Base-by-base conservation (phyloP, 2,797 vertebrate genomes). In the Enteromius anoplus region DNA sequence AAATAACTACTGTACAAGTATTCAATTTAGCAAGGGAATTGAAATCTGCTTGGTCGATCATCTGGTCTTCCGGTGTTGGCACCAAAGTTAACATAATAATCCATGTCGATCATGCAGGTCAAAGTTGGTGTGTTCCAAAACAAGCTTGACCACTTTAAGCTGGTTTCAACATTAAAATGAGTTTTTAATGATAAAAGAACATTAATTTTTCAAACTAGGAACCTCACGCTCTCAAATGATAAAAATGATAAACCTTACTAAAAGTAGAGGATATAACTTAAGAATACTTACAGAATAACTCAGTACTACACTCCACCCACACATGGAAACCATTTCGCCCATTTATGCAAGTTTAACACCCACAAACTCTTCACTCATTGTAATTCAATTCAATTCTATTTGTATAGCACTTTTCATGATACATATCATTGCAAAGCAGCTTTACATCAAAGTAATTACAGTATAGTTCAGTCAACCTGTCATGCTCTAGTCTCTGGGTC, bases 301-400 rank as follows among this genome's bases (percentile, higher is more conserved):
- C 81, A 85, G 78, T 45, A 70, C 81, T 81, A 84, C 19, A 68
- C 78, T 85, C 78, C 83, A 79, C 78, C 84, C 81, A 85, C 75
- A 32, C 78, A 55, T 62, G 78, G 68, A 80, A 75, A 60, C 68
- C 40, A 55, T 85, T 86, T 85, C 55, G 65, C 80, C 64, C 80
- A 76, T 85, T 85, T 83, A 79, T 53, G 32, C 72, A 81, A 64
- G 68, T 70, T 68, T 68, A 55, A 77, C 82, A 73, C 60, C 75
- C 79, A 72, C 37, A 68, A 85, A 51, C 78, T 70, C 23, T 75
- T 29, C 11, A 55, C 58, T 75, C 58, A 68, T 70, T 76, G 34
- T 51, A 80, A 47, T 26, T 26, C 26, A 26, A 26, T 26, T 26
- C 26, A 26, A 26, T 26, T 26, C 26, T 26, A 26, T 26, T 26